phyloP scores from a whole-genome alignment of 2,888 invertebrate species.

The Muscina levida region DNA sequence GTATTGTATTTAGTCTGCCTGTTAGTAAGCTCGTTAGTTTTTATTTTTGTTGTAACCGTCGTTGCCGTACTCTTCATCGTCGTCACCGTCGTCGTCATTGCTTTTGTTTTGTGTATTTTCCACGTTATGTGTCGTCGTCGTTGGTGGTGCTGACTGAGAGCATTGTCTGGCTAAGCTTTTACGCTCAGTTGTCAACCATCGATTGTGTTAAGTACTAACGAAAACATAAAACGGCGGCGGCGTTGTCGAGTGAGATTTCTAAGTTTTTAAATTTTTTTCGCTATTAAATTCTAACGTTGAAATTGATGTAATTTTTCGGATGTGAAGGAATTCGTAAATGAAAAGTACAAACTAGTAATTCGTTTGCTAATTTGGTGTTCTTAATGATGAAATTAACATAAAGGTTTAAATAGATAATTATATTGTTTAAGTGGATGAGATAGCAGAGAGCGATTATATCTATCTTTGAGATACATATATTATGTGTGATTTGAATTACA shows the following conservation, averaged over 20 bases:
- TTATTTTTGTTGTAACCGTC: not conserved
- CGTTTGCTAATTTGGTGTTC: too few species aligned
- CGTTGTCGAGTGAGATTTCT: constrained; percentile 2
- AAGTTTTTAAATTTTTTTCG: too few species aligned
- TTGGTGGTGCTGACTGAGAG: constrained; percentile 33
- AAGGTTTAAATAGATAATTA: too few species aligned
- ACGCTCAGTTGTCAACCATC: constrained; percentile 61
- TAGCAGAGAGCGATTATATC: too few species aligned
- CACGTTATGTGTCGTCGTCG: constrained; percentile 14
- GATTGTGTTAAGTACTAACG: constrained; percentile 55
- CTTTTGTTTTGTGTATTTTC: constrained; percentile 25
- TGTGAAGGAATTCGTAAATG: too few species aligned
- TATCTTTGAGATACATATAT: too few species aligned
- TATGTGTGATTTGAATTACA: too few species aligned
- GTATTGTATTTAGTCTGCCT: not conserved
- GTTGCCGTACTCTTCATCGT: not conserved
- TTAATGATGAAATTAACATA: too few species aligned
- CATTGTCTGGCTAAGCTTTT: constrained; percentile 13
- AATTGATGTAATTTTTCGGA: too few species aligned
- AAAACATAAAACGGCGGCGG: constrained; percentile 33
- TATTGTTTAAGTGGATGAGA: too few species aligned
- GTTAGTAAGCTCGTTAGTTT: constrained; percentile 10
- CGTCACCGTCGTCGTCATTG: not conserved
- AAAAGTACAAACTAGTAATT: too few species aligned
- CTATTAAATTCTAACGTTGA: too few species aligned